phyloP scores from a whole-genome alignment of 1,140 invertebrate species.

The Hylyphantes graminicola region DNA sequence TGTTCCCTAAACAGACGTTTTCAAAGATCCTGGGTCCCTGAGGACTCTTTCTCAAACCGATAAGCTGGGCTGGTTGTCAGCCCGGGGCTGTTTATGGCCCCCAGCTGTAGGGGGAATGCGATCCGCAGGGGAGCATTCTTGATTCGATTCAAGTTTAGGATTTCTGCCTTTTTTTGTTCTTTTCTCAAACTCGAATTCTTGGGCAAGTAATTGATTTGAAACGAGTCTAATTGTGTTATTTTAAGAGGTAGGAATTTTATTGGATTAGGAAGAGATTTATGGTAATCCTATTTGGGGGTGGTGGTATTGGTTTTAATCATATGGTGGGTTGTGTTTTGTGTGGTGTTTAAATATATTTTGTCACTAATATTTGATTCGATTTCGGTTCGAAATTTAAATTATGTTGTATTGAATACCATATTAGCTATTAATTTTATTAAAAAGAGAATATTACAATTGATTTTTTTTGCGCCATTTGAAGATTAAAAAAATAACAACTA shows the following conservation, averaged over 20 bases:
- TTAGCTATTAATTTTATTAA: too few relatives aligned
- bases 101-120: slow-evolving; percentile 41
- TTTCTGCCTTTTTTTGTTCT: slow-evolving; percentile 13
- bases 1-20: slow-evolving; percentile 55
- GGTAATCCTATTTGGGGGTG: too few relatives aligned
- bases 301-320: too few relatives aligned
- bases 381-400: too few relatives aligned
- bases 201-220: slow-evolving; percentile 14
- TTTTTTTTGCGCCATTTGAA: too few relatives aligned
- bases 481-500: too few relatives aligned
- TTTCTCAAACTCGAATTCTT: slow-evolving; percentile 6
- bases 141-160: slow-evolving; percentile 34
- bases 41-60: slow-evolving; percentile 51
- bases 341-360: too few relatives aligned
- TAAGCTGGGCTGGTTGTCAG: slow-evolving; percentile 40
- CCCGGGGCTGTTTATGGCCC: slow-evolving; percentile 40
- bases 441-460: too few relatives aligned
- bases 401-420: too few relatives aligned
- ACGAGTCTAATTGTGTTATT: slow-evolving; percentile 8
- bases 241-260: neutral
- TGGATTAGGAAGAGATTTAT: too few relatives aligned
- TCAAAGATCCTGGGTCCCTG: slow-evolving; percentile 50
- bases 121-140: slow-evolving; percentile 21
- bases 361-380: too few relatives aligned
- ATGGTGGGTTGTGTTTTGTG: too few relatives aligned